Percentiles rank a stretch among this genome's conserved stretches.
These are phyloP conservation scores for Melanotaenia duboulayi DNA, from an alignment of 2,113 vertebrate species.

Conservation along the genomic window DNA sequence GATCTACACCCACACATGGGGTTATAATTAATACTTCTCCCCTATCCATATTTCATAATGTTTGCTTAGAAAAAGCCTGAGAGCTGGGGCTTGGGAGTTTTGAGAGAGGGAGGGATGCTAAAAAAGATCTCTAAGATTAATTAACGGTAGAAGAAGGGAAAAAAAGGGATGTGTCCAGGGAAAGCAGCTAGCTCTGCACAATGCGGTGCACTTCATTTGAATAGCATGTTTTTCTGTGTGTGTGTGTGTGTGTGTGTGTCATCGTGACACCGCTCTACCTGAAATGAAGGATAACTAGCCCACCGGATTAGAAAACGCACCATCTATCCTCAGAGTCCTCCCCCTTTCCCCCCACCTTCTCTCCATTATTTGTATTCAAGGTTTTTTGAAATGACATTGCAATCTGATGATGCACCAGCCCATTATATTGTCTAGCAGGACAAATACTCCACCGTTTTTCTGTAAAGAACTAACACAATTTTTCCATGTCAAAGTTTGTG, in stretches of 20 bases:
- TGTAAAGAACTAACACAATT: slow-evolving; percentile 99
- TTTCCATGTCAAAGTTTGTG: slow-evolving; percentile 97
- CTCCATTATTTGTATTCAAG: slow-evolving; percentile 99
- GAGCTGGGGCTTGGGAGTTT: slow-evolving; percentile 49
- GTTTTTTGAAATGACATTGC: slow-evolving; percentile 99
- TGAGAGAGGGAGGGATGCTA: slow-evolving; percentile 66
- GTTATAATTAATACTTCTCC: slow-evolving; percentile 85
- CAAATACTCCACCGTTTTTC: slow-evolving; percentile 99
- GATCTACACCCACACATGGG: slow-evolving; percentile 77
- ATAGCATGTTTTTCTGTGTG: slow-evolving; percentile 72
- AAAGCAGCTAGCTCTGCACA: slow-evolving; percentile 82
- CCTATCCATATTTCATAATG: slow-evolving; percentile 83
- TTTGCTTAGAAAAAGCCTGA: slow-evolving; percentile 77
- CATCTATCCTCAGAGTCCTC: slow-evolving; percentile 86
- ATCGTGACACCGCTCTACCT: slow-evolving; percentile 76
- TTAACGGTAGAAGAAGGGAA: slow-evolving; percentile 72
- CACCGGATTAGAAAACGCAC: slow-evolving; percentile 92
- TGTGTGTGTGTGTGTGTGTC: slow-evolving; percentile 66
- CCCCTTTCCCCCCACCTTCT: slow-evolving; percentile 32
- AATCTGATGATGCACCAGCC: slow-evolving; percentile 99
- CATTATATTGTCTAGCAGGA: slow-evolving; percentile 99
- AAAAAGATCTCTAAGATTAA: slow-evolving; percentile 82
- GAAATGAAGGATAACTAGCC: slow-evolving; percentile 89
- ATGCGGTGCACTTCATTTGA: slow-evolving; percentile 83
- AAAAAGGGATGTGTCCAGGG: slow-evolving; percentile 76